Conservation (phyloP, 1,140 invertebrate species). For the Cydia splendana region DNA sequence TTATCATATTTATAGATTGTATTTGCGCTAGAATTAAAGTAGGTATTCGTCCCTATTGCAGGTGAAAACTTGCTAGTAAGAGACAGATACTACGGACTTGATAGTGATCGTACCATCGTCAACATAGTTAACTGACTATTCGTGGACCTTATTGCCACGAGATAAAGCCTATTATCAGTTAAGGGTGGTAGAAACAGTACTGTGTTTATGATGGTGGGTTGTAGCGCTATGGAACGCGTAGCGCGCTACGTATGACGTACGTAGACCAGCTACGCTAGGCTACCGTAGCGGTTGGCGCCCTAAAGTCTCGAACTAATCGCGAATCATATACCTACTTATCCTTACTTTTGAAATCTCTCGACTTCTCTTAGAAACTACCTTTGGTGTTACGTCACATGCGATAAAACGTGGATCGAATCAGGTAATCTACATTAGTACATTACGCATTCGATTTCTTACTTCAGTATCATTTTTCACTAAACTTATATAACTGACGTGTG, state of each 20-base stretch:
- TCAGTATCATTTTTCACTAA: constrained; percentile 2
- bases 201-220: not conserved
- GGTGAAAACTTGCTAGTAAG: not conserved
- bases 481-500: constrained; percentile 21
- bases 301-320: not conserved
- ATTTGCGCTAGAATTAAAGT: not conserved
- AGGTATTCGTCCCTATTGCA: not conserved
- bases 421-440: not conserved
- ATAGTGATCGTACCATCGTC: not conserved
- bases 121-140: not conserved
- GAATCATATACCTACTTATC: not conserved
- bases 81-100: not conserved
- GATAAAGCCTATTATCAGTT: no score
- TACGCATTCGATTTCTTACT: not conserved
- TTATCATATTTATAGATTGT: not conserved
- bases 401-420: not conserved
- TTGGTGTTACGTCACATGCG: not conserved
- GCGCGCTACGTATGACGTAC: constrained; percentile 9
- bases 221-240: constrained; percentile 7
- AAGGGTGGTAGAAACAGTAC: not conserved
- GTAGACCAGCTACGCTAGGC: constrained; percentile 8
- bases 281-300: constrained; percentile 10
- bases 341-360: not conserved
- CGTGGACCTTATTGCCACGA: no score
- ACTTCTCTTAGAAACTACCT: not conserved